These are phyloP conservation scores for Nothoprocta pentlandii DNA, from an alignment of 2,113 vertebrate genomes.

Conservation along the genomic window DNA sequence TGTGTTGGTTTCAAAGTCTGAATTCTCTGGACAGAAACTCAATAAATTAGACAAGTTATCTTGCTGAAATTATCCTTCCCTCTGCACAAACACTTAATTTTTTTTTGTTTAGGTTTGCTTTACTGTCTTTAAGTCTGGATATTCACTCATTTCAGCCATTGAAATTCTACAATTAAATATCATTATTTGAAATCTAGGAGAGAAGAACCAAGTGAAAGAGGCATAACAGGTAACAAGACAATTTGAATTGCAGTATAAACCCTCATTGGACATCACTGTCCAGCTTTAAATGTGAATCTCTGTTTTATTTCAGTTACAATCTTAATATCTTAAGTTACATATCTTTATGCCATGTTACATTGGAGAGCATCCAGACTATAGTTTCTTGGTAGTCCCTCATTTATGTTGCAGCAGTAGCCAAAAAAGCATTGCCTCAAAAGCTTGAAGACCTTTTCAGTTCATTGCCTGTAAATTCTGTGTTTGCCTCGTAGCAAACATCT, in stretches of 20 bases:
- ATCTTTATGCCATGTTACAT: neutral
- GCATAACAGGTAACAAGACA: neutral
- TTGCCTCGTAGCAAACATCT: conserved; percentile 13
- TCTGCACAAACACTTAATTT: neutral
- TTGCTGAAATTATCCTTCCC: neutral
- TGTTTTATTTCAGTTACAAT: neutral
- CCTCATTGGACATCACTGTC: neutral
- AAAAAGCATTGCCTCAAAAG: neutral
- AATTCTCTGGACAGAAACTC: neutral
- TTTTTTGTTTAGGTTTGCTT: neutral
- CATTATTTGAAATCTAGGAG: neutral
- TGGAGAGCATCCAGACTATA: neutral
- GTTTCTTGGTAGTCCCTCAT: neutral
- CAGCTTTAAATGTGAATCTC: neutral
- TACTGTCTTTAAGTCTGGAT: neutral
- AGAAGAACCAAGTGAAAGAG: neutral
- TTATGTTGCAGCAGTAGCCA: neutral
- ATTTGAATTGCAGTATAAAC: neutral
- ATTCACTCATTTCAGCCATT: neutral
- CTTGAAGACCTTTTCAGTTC: neutral
- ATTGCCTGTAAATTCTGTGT: neutral
- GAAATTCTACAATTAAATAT: neutral
- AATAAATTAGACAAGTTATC: neutral
- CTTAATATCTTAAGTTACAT: neutral
- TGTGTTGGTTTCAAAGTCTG: neutral